Evolutionary conservation across 92 coral and sea anemone species (phyloP), one percentile per base, ranked within the genome.

Genomic region (Desmophyllum pertusum): DNA sequence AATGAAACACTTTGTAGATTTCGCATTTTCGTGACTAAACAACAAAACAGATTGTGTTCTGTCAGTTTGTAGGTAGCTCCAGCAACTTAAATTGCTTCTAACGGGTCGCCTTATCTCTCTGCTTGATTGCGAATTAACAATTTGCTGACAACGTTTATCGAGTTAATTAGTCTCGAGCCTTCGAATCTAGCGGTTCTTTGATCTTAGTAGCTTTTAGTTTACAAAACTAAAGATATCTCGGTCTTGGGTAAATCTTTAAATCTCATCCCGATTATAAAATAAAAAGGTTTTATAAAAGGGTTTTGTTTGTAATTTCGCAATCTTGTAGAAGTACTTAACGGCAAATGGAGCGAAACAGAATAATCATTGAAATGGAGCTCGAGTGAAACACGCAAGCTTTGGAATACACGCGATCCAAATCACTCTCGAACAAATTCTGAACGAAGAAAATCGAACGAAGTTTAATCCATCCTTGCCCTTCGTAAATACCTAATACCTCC

Each of bases 101-200:
- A 77, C 33, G 1, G 37, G 21, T 2, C 51, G 36, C 37, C 6
- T 23, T 2, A 27, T 4, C 2, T 53, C 5, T 55, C 30, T 77
- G 27, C 45, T 75, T 52, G 65, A 52, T 59, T 57, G 46, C 18
- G 68, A 77, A 57, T 55, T 55, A 55, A 59, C 78, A 15, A 55
- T 37, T 13, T 57, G 51, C 51, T 30, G 6, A 23, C 38, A 31
- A 40, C 30, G 39, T 39, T 31, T 37, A 38, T 57, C 10, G 10
- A 57, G 27, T 37, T 39, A 25, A 40, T 59, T 59, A 75, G 33
- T 51, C 39, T 35, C 14, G 15, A 10, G 39, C 13, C 23, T 18
- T 10, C 41, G 15, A 18, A 6, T n/a, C 1, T n/a, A 38, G 53
- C 68, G 48, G n/a, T 64, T 17, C n/a, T 55, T 39, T 77, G 48